phyloP scores from a whole-genome alignment of 2,888 invertebrate genomes.

The Reticulitermes lucifugus region DNA sequence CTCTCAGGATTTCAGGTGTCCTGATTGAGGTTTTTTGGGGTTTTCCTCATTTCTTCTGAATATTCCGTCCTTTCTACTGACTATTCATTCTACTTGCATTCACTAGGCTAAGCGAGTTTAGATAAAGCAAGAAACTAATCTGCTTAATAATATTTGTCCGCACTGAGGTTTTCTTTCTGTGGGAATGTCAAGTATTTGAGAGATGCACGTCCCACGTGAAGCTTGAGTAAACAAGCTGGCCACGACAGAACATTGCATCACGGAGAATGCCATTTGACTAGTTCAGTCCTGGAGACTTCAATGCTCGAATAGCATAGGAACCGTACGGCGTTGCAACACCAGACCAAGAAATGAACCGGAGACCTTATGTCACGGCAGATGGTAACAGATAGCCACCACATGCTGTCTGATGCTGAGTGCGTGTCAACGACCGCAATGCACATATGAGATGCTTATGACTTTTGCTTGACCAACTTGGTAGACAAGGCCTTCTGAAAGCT shows the following conservation, averaged over 20 bases:
- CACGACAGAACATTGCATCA: not conserved
- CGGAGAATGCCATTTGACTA: not conserved
- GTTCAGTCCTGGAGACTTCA: not conserved
- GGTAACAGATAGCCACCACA: not conserved
- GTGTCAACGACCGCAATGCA: conserved; percentile 14
- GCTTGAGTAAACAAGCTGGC: not conserved
- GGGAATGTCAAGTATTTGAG: not conserved
- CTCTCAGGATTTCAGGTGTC: no score
- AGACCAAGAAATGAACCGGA: conserved; percentile 24
- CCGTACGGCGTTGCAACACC: not conserved
- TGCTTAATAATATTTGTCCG: no score
- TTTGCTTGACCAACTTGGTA: not conserved
- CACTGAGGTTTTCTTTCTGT: not conserved
- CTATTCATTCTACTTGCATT: no score
- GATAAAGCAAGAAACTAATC: no score
- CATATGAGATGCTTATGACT: not conserved
- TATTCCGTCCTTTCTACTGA: no score
- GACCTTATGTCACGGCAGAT: conserved; percentile 20
- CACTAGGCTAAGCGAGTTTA: no score
- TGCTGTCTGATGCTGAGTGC: not conserved
- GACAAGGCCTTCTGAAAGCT: not conserved
- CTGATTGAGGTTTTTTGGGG: no score
- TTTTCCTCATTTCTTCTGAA: no score
- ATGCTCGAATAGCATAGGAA: conserved; percentile 3
- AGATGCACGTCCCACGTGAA: not conserved